Evolutionary conservation across 1,140 invertebrate genomes (phyloP).

Genomic region (Drosophila ogumai): DNA sequence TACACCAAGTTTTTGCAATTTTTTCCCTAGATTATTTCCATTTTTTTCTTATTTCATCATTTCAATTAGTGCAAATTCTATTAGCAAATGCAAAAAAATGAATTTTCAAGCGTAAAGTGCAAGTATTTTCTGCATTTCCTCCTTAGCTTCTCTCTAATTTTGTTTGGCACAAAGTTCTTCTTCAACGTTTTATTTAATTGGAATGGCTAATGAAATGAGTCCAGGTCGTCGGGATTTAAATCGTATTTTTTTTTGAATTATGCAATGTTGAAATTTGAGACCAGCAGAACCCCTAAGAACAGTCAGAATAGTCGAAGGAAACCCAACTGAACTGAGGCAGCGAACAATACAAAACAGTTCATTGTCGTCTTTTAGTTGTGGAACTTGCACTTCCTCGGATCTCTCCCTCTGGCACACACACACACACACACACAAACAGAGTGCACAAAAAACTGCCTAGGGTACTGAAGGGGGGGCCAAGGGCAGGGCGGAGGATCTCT

Average conservation of each 20-base stretch:
- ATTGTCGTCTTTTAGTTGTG: constrained; percentile 77
- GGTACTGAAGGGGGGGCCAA: constrained; percentile 17
- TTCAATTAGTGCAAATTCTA: constrained; percentile 72
- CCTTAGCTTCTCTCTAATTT: constrained; percentile 16
- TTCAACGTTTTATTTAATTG: constrained; percentile 38
- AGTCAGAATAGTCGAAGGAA: constrained; percentile 16
- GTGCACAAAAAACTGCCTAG: constrained; percentile 17
- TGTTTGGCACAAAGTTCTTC: constrained; percentile 32
- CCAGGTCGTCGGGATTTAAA: constrained; percentile 17
- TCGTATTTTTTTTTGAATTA: constrained; percentile 31
- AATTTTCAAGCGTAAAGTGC: constrained; percentile 14
- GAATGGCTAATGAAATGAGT: constrained; percentile 48
- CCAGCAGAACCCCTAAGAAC: not conserved
- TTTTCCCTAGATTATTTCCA: constrained; percentile 34
- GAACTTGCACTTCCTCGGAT: constrained; percentile 73
- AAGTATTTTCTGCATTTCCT: constrained; percentile 26
- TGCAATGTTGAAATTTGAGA: constrained; percentile 40
- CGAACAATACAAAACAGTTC: constrained; percentile 71
- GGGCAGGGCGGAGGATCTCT: constrained; percentile 55
- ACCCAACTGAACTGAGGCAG: constrained; percentile 21
- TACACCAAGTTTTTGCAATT: constrained; percentile 21
- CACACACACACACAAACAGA: not conserved
- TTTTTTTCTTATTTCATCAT: constrained; percentile 67
- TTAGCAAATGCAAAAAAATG: constrained; percentile 49
- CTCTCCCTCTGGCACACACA: constrained; percentile 63